Conservation (phyloP, 1,140 invertebrate genomes). For the Matsumurasca onukii region DNA sequence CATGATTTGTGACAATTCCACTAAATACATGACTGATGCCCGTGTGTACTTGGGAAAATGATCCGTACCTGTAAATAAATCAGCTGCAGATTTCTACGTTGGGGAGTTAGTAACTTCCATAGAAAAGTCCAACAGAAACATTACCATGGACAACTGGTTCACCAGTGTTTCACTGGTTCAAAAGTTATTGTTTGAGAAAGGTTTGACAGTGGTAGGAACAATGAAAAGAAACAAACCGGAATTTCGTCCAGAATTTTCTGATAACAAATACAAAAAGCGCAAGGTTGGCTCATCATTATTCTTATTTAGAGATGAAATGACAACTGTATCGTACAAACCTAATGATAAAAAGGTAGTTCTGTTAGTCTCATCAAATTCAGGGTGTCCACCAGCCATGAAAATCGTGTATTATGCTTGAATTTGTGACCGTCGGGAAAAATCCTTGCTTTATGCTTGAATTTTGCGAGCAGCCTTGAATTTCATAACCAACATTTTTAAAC, state of each 20-base stretch:
- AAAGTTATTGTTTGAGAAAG: slow-evolving; percentile 36
- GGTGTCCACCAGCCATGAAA: too few relatives aligned
- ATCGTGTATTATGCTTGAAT: too few relatives aligned
- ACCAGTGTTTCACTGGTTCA: slow-evolving; percentile 35
- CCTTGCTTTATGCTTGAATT: too few relatives aligned
- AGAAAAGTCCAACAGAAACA: too few relatives aligned
- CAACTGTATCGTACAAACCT: slow-evolving; percentile 35
- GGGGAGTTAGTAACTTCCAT: slow-evolving; percentile 41
- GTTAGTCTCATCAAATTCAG: slow-evolving; percentile 12
- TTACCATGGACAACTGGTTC: too few relatives aligned
- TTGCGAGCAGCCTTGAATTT: too few relatives aligned
- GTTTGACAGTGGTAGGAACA: slow-evolving; percentile 41
- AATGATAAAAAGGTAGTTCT: slow-evolving; percentile 35
- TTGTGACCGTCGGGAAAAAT: too few relatives aligned
- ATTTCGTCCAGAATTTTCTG: slow-evolving; percentile 31
- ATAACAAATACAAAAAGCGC: slow-evolving; percentile 22
- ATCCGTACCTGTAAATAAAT: slow-evolving; percentile 16
- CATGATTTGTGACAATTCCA: too few relatives aligned
- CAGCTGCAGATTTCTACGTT: slow-evolving; percentile 39
- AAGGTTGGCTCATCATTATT: slow-evolving; percentile 24
- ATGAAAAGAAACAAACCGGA: slow-evolving; percentile 43
- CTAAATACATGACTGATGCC: too few relatives aligned
- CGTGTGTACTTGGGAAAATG: slow-evolving; percentile 47
- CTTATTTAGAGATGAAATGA: slow-evolving; percentile 34
- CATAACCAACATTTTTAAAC: too few relatives aligned